Conservation (phyloP, 2,113 vertebrate species). For the Morone saxatilis region DNA sequence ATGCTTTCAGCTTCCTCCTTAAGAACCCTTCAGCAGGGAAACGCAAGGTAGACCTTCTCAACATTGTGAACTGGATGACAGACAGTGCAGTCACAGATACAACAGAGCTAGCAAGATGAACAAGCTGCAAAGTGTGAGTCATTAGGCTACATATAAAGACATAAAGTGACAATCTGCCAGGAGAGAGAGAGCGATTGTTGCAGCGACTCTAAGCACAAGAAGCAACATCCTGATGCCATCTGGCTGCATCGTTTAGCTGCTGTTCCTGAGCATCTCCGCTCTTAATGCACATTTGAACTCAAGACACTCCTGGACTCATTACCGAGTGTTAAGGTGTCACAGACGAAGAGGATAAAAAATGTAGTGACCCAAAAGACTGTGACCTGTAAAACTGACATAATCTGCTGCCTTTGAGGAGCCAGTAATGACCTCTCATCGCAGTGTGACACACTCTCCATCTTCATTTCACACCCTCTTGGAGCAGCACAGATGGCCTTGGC, state of each 20-base stretch:
- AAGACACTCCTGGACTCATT: slow-evolving; percentile 68
- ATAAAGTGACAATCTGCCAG: slow-evolving; percentile 49
- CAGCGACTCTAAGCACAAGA: slow-evolving; percentile 32
- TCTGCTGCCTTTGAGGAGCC: slow-evolving; percentile 75
- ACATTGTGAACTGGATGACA: neutral
- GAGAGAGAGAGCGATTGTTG: slow-evolving; percentile 34
- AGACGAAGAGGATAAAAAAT: slow-evolving; percentile 57
- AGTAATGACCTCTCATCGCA: slow-evolving; percentile 78
- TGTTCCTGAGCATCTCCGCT: slow-evolving; percentile 22
- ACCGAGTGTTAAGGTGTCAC: slow-evolving; percentile 65
- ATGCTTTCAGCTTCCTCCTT: neutral
- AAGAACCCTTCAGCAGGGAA: neutral
- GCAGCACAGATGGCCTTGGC: slow-evolving; percentile 78
- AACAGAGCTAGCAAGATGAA: slow-evolving; percentile 13
- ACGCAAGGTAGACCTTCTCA: neutral
- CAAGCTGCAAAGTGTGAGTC: slow-evolving; percentile 31
- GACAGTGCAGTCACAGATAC: neutral
- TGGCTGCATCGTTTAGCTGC: slow-evolving; percentile 56
- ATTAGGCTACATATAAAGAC: slow-evolving; percentile 41
- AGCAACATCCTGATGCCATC: slow-evolving; percentile 59
- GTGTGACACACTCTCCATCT: slow-evolving; percentile 77
- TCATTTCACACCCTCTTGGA: slow-evolving; percentile 81
- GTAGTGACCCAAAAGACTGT: slow-evolving; percentile 71
- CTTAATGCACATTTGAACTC: slow-evolving; percentile 59
- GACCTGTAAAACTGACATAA: slow-evolving; percentile 82